Base-by-base conservation (phyloP, 1,140 invertebrate species). In the Calephelis virginiensis region DNA sequence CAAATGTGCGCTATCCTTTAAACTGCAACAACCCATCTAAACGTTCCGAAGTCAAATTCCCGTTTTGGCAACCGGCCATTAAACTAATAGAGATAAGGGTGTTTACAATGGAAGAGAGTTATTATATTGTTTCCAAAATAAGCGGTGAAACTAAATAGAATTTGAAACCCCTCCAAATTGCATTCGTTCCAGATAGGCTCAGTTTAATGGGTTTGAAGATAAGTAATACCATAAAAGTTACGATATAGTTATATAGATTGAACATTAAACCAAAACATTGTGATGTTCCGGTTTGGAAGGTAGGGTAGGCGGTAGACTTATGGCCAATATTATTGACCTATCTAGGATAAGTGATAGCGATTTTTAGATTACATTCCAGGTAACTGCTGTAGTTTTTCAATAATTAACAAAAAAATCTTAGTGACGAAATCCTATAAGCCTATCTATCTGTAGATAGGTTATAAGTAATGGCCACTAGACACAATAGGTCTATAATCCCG, bases 41-140 rank as follows among this genome's bases (percentile, higher is more conserved):
- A n/a, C 53, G 53, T 37, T 59, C 17, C 53, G 37, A 59, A 59
- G 28, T 59, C 37, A 28, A 9, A 59, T 12, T 59, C 9, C 17
- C 8, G 28, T n/a, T 7, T 28, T 59, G 53, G 53, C 53, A 59
- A 7, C 17, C 8, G 0, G 53, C 53, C 53, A 59, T 28, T 28
- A 59, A 37, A 38, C 53, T 59, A 59, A 59, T 59, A 59, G 53
- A 59, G 53, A 59, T 59, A 59, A 59, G 53, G 28, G 17, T 59
- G 53, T 59, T 59, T 59, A 59, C 53, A 59, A 59, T 59, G 53
- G 53, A 12, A 7, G 10, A 59, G 53, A 59, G 12, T 37, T 59
- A 59, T 59, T 59, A 59, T 59, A 59, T 59, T 59, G 53, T 59
- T 59, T 59, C 12, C 28, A 38, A 59, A 59, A 59, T 59, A 59